A percentile compares a stretch with the other conserved stretches of the same genome.
Evolutionary conservation across 92 coral and sea anemone species (phyloP).

Genomic region (Epizoanthus stellaris): DNA sequence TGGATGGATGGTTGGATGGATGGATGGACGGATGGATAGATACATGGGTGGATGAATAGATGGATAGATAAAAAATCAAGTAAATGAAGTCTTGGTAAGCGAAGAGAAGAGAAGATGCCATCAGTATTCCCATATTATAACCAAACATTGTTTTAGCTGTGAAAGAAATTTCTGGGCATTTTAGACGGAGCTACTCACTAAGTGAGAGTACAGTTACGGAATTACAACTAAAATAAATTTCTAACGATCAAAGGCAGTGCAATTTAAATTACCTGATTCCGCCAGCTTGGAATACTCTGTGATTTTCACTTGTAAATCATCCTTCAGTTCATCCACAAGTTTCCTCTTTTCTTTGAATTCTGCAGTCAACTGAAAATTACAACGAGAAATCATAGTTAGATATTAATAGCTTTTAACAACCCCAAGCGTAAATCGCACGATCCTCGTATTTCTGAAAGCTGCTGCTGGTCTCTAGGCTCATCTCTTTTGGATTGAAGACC

Average conservation of each 20-base stretch:
- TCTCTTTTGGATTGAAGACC: no score
- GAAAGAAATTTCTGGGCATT: no score
- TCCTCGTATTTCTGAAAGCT: no score
- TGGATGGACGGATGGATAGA: no score
- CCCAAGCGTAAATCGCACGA: not conserved
- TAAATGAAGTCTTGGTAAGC: no score
- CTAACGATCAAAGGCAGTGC: not conserved
- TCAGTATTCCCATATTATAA: no score
- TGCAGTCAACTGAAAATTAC: conserved; percentile 74
- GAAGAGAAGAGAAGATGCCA: no score
- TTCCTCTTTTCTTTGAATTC: conserved; percentile 96
- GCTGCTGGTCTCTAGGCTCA: no score
- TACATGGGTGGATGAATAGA: no score
- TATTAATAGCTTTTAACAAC: not conserved
- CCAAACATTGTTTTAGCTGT: no score
- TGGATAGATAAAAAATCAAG: no score
- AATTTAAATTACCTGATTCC: conserved; percentile 74
- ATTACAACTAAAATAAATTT: not conserved
- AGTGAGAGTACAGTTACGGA: not conserved
- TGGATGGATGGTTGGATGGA: no score
- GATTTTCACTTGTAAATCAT: conserved; percentile 91
- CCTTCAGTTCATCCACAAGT: conserved; percentile 96
- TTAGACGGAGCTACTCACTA: not conserved
- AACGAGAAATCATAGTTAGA: not conserved
- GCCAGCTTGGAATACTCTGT: conserved; percentile 95